phyloP scores from a whole-genome alignment of 2,888 invertebrate species.

The Nephrotoma flavescens region DNA sequence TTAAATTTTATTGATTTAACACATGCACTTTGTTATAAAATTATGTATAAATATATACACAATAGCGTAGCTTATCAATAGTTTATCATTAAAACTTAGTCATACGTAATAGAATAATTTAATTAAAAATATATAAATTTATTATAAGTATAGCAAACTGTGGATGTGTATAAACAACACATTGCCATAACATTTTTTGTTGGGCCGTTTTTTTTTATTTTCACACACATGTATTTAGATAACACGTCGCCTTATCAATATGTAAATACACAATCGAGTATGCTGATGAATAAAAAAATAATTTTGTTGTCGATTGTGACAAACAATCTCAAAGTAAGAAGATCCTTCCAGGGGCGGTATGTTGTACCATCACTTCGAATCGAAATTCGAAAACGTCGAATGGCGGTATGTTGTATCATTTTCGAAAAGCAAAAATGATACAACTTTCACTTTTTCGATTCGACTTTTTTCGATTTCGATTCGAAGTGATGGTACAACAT shows the following conservation, averaged over 20 bases:
- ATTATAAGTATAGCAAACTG: background rate
- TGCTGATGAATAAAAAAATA: background rate
- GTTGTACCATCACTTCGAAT: too few species aligned
- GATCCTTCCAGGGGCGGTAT: too few species aligned
- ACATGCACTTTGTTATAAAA: background rate
- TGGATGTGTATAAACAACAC: background rate
- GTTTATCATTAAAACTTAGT: background rate
- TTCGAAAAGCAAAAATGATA: too few species aligned
- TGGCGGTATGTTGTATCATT: too few species aligned
- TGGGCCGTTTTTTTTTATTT: background rate
- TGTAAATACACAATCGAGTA: background rate
- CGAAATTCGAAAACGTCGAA: too few species aligned
- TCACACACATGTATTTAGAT: background rate
- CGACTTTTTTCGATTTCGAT: too few species aligned
- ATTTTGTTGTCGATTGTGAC: background rate
- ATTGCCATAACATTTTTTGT: background rate
- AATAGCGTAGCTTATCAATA: background rate
- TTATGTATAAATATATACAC: background rate
- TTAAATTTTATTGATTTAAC: background rate
- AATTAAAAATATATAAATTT: background rate
- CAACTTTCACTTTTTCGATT: too few species aligned
- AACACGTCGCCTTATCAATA: background rate
- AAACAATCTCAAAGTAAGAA: background rate
- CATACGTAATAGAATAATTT: background rate
- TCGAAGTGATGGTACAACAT: too few species aligned